These are phyloP conservation scores for Ceratoteleas bidentatus DNA, from an alignment of 1,140 invertebrate genomes.

Conservation along the genomic window DNA sequence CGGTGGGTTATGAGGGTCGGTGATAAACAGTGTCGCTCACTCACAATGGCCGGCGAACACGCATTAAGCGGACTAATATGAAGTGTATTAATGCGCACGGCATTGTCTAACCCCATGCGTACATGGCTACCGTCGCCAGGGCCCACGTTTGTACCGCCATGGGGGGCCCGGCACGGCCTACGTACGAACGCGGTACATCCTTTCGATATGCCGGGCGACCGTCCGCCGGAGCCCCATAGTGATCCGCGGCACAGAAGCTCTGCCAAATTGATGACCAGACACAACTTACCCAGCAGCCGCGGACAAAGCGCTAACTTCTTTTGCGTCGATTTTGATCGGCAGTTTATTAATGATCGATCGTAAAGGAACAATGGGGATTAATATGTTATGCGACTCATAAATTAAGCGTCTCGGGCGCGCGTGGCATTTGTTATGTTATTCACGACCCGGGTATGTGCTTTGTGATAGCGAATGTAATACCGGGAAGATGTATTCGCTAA, in stretches of 20 bases:
- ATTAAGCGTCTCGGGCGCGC: slow-evolving; percentile 25
- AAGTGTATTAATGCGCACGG: slow-evolving; percentile 81
- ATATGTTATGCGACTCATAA: slow-evolving; percentile 41
- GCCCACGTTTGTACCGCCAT: slow-evolving; percentile 76
- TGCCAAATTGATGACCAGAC: slow-evolving; percentile 54
- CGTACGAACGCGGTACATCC: slow-evolving; percentile 60
- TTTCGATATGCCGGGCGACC: slow-evolving; percentile 73
- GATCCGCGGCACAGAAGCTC: slow-evolving; percentile 64
- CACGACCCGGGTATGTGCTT: slow-evolving; percentile 3
- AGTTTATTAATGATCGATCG: slow-evolving; percentile 56
- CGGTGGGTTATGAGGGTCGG: slow-evolving; percentile 77
- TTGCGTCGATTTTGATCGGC: slow-evolving; percentile 53
- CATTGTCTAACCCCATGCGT: slow-evolving; percentile 80
- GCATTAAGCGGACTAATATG: slow-evolving; percentile 82
- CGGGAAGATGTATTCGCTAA: slow-evolving; percentile 29
- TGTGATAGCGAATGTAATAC: background rate
- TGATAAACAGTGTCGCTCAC: slow-evolving; percentile 82
- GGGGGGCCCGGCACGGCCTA: slow-evolving; percentile 73
- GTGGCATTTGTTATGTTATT: slow-evolving; percentile 45
- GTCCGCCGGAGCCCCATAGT: slow-evolving; percentile 68
- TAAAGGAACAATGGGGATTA: slow-evolving; percentile 46
- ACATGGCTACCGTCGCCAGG: slow-evolving; percentile 80
- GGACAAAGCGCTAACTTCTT: slow-evolving; percentile 50
- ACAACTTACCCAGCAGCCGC: slow-evolving; percentile 40
- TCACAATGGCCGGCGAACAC: slow-evolving; percentile 81